phyloP scores from a whole-genome alignment of 2,888 invertebrate genomes.

The Ophion obscuratus region DNA sequence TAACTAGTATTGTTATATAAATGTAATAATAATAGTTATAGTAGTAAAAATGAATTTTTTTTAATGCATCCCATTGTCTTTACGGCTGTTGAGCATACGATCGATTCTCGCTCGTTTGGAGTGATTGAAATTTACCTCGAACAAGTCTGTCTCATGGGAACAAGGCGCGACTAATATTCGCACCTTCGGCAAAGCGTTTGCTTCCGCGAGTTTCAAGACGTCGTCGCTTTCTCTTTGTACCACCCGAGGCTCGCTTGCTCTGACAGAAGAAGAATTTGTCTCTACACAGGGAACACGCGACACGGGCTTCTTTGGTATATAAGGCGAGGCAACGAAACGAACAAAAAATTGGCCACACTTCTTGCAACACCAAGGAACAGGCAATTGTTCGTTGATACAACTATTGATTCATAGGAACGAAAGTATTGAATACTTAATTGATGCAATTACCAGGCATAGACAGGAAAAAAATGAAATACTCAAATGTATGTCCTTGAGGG shows the following conservation, averaged over 20 bases:
- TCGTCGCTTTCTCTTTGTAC: conserved; percentile 53
- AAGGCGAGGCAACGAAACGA: not conserved
- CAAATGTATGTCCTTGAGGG: too few relatives aligned
- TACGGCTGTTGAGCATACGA: not conserved
- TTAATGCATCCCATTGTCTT: not conserved
- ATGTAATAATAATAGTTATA: too few relatives aligned
- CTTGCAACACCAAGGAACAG: not conserved
- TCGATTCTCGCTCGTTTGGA: not conserved
- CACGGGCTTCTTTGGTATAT: conserved; percentile 5
- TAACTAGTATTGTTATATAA: too few relatives aligned
- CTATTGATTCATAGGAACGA: not conserved
- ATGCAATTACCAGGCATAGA: too few relatives aligned
- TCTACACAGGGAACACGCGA: conserved; percentile 10
- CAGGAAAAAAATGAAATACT: too few relatives aligned
- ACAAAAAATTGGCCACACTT: not conserved
- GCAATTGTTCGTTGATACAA: not conserved
- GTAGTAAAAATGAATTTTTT: too few relatives aligned
- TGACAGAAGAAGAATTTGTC: conserved; percentile 38
- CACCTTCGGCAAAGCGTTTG: conserved; percentile 38
- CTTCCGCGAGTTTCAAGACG: conserved; percentile 29
- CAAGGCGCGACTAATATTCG: conserved; percentile 29
- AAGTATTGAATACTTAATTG: too few relatives aligned
- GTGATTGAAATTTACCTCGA: not conserved
- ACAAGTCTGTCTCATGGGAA: not conserved
- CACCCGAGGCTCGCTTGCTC: conserved; percentile 38